phyloP scores from a whole-genome alignment of 2,113 vertebrate genomes.

The Merops nubicus region DNA sequence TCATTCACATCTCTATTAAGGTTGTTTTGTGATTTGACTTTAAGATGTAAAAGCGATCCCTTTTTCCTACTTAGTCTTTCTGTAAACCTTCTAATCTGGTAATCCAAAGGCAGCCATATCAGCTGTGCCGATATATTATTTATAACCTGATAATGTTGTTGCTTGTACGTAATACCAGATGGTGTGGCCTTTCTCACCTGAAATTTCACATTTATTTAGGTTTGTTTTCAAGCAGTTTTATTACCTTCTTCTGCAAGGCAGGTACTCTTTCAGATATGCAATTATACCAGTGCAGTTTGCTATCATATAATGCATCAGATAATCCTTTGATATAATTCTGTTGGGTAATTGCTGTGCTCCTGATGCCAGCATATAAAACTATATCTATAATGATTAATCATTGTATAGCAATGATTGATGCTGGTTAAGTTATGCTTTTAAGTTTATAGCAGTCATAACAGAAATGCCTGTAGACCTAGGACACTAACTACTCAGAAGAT shows the following conservation, averaged over 20 bases:
- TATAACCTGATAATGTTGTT: not conserved
- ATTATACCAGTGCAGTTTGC: not conserved
- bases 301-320: not conserved
- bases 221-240: not conserved
- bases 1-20: not conserved
- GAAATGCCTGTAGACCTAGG: not conserved
- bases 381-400: not conserved
- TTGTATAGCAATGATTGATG: not conserved
- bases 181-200: not conserved
- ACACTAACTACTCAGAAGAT: not conserved
- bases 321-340: not conserved
- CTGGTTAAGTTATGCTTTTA: not conserved
- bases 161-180: not conserved
- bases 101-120: not conserved
- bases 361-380: not conserved
- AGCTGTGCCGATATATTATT: not conserved
- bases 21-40: not conserved
- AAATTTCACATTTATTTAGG: not conserved
- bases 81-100: not conserved
- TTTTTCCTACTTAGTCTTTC: not conserved
- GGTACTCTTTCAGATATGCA: not conserved
- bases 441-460: not conserved
- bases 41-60: not conserved
- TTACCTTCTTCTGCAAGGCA: not conserved
- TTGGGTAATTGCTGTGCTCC: not conserved